Conservation (phyloP, 1,140 invertebrate genomes). For the Tetragnatha versicolor region DNA sequence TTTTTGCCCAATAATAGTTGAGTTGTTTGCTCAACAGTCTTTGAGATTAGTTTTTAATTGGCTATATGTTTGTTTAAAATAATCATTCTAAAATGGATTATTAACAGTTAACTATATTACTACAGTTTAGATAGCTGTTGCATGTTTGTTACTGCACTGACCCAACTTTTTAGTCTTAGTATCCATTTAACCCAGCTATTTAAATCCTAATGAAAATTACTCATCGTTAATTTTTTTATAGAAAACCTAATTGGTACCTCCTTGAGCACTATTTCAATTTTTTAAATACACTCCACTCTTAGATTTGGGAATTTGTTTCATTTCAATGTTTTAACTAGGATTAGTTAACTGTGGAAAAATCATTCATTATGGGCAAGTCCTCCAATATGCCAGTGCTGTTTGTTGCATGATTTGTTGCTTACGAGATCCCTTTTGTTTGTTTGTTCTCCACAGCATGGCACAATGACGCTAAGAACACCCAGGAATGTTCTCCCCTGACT, state of each 20-base stretch:
- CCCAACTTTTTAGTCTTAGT: background rate
- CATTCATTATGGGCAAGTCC: background rate
- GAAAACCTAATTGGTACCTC: background rate
- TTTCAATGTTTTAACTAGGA: background rate
- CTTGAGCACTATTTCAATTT: background rate
- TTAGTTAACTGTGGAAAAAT: background rate
- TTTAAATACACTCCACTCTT: background rate
- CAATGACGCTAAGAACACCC: slow-evolving; percentile 54
- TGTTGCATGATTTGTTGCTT: slow-evolving; percentile 13
- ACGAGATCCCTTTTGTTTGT: slow-evolving; percentile 19
- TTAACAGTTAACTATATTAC: background rate
- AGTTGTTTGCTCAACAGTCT: too few relatives aligned
- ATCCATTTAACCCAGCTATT: background rate
- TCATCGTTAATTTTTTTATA: background rate
- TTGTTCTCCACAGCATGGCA: slow-evolving; percentile 56
- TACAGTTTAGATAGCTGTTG: too few relatives aligned
- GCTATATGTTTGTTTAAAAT: background rate
- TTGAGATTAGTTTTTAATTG: too few relatives aligned
- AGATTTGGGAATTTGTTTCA: background rate
- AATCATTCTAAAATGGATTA: background rate
- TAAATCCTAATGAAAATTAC: background rate
- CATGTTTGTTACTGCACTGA: too few relatives aligned
- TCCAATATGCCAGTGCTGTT: background rate
- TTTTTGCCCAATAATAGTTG: too few relatives aligned
- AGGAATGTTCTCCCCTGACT: slow-evolving; percentile 55